phyloP scores from a whole-genome alignment of 1,140 invertebrate species.

The Stegodyphus mimosarum region DNA sequence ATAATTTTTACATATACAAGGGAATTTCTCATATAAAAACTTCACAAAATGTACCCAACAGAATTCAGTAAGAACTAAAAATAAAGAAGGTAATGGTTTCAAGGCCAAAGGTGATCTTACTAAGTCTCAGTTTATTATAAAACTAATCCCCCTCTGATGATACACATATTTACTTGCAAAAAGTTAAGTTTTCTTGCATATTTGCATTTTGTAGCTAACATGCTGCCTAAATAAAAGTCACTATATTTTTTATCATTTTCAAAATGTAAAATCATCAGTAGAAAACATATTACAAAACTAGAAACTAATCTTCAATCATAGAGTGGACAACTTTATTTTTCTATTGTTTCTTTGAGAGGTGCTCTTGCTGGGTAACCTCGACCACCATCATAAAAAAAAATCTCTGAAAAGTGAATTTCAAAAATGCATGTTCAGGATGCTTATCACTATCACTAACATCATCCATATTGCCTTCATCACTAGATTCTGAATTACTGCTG shows the following conservation, averaged over 20 bases:
- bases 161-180: background rate
- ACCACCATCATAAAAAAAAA: constrained; percentile 92
- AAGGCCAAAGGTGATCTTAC: constrained; percentile 13
- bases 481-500: constrained; percentile 71
- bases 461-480: constrained; percentile 81
- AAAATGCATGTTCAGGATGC: constrained; percentile 92
- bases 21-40: background rate
- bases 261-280: background rate
- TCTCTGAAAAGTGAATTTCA: constrained; percentile 98
- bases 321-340: constrained; percentile 81
- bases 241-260: background rate
- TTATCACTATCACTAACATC: constrained; percentile 79
- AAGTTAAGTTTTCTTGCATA: constrained; percentile 32
- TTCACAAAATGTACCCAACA: background rate
- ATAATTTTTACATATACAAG: background rate
- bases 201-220: constrained; percentile 58
- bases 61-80: background rate
- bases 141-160: background rate
- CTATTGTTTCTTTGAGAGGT: constrained; percentile 81
- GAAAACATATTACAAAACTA: background rate
- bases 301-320: constrained; percentile 73
- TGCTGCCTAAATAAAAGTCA: constrained; percentile 30
- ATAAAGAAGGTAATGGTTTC: constrained; percentile 13
- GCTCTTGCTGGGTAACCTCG: constrained; percentile 77
- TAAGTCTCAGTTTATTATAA: background rate